Conservation (phyloP, 2,113 vertebrate genomes). For the Phalacrocorax brasilianus region DNA sequence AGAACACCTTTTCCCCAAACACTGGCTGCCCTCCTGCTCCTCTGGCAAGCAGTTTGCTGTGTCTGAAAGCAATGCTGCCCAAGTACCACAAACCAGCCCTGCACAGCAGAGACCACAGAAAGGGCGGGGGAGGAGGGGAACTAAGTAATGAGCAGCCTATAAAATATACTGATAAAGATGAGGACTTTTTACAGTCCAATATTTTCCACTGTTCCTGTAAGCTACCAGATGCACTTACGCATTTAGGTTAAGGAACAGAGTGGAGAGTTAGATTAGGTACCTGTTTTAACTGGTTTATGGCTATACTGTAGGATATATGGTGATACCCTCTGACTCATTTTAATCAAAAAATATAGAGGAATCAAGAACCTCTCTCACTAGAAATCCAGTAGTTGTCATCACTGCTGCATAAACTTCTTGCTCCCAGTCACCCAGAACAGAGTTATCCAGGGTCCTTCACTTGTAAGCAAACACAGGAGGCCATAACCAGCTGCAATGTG, state of each 20-base stretch:
- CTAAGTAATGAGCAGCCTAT: neutral
- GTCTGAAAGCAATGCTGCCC: neutral
- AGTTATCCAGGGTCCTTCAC: neutral
- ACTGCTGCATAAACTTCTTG: neutral
- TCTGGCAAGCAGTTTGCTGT: neutral
- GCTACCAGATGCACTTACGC: neutral
- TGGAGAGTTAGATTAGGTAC: neutral
- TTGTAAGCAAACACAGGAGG: neutral
- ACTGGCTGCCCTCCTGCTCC: neutral
- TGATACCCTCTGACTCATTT: neutral
- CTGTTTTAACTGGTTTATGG: neutral
- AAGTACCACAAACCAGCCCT: neutral
- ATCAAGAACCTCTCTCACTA: neutral
- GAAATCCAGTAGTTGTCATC: neutral
- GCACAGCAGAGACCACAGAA: neutral
- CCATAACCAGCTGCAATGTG: neutral
- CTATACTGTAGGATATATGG: neutral
- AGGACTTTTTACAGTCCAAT: neutral
- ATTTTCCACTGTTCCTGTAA: neutral
- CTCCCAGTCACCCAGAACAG: neutral
- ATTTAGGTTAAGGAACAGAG: neutral
- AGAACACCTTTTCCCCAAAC: neutral
- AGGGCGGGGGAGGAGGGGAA: neutral
- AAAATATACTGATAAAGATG: neutral
- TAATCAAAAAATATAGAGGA: neutral